These are phyloP conservation scores for Poeciliopsis presidionis DNA, from an alignment of 2,797 vertebrate species.

Conservation along the genomic window DNA sequence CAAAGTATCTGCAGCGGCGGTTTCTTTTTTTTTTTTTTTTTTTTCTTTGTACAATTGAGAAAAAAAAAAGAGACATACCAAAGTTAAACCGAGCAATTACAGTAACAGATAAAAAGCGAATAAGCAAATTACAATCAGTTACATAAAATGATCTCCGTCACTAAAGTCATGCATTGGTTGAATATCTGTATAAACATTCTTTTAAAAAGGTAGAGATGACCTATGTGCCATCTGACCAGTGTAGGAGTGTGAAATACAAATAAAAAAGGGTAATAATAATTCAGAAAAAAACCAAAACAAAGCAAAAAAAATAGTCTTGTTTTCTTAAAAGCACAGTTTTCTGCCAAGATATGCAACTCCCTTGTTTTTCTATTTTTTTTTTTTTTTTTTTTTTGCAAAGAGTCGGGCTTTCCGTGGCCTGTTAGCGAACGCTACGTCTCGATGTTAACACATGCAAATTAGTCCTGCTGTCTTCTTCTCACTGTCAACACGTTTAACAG, in stretches of 20 bases:
- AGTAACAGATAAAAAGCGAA: slow-evolving; percentile 58
- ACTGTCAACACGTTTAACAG: slow-evolving; percentile 56
- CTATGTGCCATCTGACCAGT: slow-evolving; percentile 72
- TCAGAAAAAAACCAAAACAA: slow-evolving; percentile 17
- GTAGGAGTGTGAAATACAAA: slow-evolving; percentile 61
- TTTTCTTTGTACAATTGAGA: slow-evolving; percentile 37
- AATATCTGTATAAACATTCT: slow-evolving; percentile 71
- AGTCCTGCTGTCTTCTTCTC: slow-evolving; percentile 44
- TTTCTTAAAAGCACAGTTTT: slow-evolving; percentile 49
- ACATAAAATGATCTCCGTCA: slow-evolving; percentile 46
- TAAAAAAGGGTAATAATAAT: not conserved
- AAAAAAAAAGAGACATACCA: slow-evolving; percentile 4
- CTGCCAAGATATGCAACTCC: slow-evolving; percentile 19
- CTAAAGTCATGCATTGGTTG: slow-evolving; percentile 69
- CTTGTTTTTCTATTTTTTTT: not conserved
- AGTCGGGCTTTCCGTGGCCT: slow-evolving; percentile 13
- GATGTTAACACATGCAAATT: slow-evolving; percentile 47
- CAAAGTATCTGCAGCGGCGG: slow-evolving; percentile 54
- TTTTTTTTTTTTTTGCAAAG: not conserved
- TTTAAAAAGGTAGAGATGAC: slow-evolving; percentile 62
- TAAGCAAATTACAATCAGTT: slow-evolving; percentile 60
- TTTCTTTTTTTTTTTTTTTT: slow-evolving; percentile 1
- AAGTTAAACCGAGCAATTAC: slow-evolving; percentile 64
- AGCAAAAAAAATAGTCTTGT: slow-evolving; percentile 16
- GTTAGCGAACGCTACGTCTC: slow-evolving; percentile 21